These are phyloP conservation scores for Anseranas semipalmata DNA, from an alignment of 2,113 vertebrate genomes.

Conservation along the genomic window DNA sequence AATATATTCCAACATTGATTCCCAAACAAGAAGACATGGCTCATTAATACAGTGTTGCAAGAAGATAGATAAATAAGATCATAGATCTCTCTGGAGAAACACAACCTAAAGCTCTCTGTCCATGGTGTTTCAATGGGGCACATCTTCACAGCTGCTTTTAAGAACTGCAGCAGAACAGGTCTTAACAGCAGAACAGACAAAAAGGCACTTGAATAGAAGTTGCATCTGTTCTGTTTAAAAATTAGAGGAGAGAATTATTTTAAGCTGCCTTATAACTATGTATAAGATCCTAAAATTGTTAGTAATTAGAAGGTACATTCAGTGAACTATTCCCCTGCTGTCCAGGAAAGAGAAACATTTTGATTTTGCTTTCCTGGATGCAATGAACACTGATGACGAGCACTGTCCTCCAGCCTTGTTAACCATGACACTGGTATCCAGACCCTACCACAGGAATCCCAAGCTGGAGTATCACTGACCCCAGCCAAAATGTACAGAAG, in stretches of 20 bases:
- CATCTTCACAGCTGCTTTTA: background rate
- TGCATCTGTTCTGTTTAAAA: background rate
- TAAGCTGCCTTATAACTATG: background rate
- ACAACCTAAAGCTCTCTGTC: background rate
- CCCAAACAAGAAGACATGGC: background rate
- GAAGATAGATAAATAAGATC: background rate
- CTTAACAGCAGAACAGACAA: background rate
- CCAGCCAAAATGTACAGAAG: background rate
- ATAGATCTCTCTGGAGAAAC: background rate
- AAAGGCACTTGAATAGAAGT: background rate
- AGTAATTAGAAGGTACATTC: background rate
- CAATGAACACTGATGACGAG: background rate
- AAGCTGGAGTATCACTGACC: background rate
- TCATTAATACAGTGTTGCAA: background rate
- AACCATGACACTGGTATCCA: background rate
- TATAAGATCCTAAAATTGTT: background rate
- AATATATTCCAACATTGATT: background rate
- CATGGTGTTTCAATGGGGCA: background rate
- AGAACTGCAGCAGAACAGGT: background rate
- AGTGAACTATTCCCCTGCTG: background rate
- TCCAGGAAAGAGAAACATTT: background rate
- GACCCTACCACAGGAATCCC: background rate
- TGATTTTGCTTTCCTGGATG: background rate
- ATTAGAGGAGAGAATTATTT: background rate
- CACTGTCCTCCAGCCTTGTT: background rate